phyloP scores from a whole-genome alignment of 1,140 invertebrate species.

The Carcinoscorpius rotundicauda region DNA sequence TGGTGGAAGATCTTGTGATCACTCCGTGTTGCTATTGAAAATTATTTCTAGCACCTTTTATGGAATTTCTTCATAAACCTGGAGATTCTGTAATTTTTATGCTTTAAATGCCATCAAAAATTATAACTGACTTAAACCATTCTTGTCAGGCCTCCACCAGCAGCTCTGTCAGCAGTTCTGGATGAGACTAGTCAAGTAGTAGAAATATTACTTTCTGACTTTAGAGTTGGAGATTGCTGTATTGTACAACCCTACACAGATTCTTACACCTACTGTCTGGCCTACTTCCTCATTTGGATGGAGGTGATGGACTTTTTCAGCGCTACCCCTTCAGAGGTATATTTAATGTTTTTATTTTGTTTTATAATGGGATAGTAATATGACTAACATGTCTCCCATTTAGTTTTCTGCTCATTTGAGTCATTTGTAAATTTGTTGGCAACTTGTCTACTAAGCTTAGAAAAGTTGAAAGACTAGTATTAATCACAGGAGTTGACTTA shows the following conservation, averaged over 20 bases:
- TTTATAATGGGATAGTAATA: conserved; percentile 2
- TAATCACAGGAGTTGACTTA: too few species aligned
- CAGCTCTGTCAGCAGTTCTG: conserved; percentile 8
- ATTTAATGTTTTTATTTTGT: conserved; percentile 4
- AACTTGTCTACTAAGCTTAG: not conserved
- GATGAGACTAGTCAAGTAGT: conserved; percentile 17
- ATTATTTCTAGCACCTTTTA: too few species aligned
- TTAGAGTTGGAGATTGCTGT: conserved; percentile 43
- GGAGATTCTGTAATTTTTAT: too few species aligned
- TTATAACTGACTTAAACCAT: too few species aligned
- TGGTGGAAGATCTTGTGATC: too few species aligned
- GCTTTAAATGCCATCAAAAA: too few species aligned
- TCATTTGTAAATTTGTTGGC: not conserved
- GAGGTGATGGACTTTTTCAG: conserved; percentile 54
- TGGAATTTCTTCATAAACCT: too few species aligned
- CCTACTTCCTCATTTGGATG: conserved; percentile 61
- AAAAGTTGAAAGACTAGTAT: too few species aligned
- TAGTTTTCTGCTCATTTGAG: conserved; percentile 1
- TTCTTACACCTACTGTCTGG: conserved; percentile 45
- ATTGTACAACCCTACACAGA: conserved; percentile 46
- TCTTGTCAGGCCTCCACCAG: not conserved
- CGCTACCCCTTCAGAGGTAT: conserved; percentile 47
- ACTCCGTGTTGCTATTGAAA: too few species aligned
- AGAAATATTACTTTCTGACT: conserved; percentile 24
- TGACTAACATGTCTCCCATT: not conserved